Conservation (phyloP, 1,140 invertebrate species). For the Meloidogyne exigua region DNA sequence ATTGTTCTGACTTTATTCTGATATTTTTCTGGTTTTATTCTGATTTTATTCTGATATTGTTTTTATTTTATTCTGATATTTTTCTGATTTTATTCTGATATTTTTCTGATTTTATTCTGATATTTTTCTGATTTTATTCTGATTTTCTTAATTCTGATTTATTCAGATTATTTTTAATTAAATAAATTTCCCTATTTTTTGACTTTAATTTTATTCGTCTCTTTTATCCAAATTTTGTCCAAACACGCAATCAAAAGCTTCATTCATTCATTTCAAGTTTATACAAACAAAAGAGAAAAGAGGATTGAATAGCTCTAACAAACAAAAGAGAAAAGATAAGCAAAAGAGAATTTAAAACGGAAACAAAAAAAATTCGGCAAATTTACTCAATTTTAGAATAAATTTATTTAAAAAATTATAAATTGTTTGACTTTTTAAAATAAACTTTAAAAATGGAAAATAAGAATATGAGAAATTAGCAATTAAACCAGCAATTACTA, state of each 20-base stretch:
- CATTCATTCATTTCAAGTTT: conserved; percentile 2
- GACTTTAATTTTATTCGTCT: not conserved
- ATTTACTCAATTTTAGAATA: not conserved
- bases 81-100: not conserved
- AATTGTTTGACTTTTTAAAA: not conserved
- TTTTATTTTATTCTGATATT: not conserved
- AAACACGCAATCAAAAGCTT: conserved; percentile 4
- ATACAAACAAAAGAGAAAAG: not conserved
- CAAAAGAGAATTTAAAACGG: not conserved
- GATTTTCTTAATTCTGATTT: not conserved
- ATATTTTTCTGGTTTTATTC: not conserved
- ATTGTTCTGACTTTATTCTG: not conserved
- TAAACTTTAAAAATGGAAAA: not conserved
- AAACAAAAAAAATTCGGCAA: not conserved
- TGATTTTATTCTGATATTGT: not conserved
- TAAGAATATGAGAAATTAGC: not conserved
- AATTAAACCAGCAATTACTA: not conserved
- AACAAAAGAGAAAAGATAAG: not conserved
- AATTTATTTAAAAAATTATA: not conserved
- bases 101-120: not conserved
- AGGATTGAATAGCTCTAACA: not conserved
- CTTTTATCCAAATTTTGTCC: not conserved
- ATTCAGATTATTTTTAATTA: not conserved
- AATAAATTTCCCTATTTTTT: not conserved
- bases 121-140: not conserved